Conservation (phyloP, 64 coral and sea anemone genomes). For the Cladopsammia gracilis region DNA sequence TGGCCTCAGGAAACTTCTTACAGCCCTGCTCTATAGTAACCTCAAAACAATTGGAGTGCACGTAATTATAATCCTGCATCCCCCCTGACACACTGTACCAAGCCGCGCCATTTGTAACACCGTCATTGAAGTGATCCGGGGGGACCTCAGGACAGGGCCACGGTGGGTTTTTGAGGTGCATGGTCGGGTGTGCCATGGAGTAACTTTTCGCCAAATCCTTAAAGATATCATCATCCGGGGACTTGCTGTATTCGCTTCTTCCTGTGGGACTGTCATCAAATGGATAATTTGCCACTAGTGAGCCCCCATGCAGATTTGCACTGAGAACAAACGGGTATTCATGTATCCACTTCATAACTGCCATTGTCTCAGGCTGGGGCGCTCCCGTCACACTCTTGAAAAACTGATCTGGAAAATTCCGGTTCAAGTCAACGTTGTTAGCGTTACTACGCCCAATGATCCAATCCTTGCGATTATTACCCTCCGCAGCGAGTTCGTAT, state of each 20-base stretch:
- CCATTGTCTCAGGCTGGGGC: conserved; percentile 86
- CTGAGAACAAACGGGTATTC: conserved; percentile 90
- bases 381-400: conserved; percentile 75
- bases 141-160: conserved; percentile 98
- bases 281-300: conserved; percentile 94
- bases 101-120: conserved; percentile 95
- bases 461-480: conserved; percentile 95
- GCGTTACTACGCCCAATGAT: conserved; percentile 92
- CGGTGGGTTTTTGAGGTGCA: conserved; percentile 96
- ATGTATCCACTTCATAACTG: conserved; percentile 97
- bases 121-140: conserved; percentile 96
- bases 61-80: conserved; percentile 99
- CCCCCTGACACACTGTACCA: conserved; percentile 99
- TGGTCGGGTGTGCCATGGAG: conserved; percentile 86
- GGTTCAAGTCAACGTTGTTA: conserved; percentile 94
- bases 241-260: conserved; percentile 82
- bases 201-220: conserved; percentile 93
- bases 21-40: conserved; percentile 96
- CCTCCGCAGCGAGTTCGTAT: conserved; percentile 86
- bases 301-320: conserved; percentile 94
- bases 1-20: conserved; percentile 92
- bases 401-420: conserved; percentile 99
- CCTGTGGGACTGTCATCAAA: conserved; percentile 85
- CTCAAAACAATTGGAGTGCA: conserved; percentile 97
- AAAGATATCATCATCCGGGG: conserved; percentile 96